Evolutionary conservation across 2,797 vertebrate genomes (phyloP).

Genomic region (Odontamblyopus rebecca): DNA sequence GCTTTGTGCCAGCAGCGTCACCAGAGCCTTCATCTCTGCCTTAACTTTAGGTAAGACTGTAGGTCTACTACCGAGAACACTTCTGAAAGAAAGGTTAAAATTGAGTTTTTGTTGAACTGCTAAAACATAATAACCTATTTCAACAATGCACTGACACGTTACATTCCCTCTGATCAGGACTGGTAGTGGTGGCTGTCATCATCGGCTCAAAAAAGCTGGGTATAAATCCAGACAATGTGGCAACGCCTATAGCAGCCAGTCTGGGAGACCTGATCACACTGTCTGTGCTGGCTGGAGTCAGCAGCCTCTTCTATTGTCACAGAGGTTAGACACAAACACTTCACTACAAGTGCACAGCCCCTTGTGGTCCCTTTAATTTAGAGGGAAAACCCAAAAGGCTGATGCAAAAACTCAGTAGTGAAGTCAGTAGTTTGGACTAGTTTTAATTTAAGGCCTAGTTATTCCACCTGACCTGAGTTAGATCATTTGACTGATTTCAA

Average conservation of each 20-base stretch:
- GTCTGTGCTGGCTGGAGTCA: slow-evolving; percentile 82
- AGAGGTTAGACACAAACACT: slow-evolving; percentile 72
- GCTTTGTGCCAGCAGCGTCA: slow-evolving; percentile 87
- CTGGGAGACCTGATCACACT: slow-evolving; percentile 88
- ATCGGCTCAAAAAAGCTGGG: slow-evolving; percentile 81
- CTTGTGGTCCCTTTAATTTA: background rate
- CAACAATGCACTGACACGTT: background rate
- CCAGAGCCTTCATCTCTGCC: slow-evolving; percentile 84
- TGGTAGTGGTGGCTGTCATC: slow-evolving; percentile 86
- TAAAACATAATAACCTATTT: background rate
- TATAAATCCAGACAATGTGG: slow-evolving; percentile 89
- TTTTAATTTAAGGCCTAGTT: background rate
- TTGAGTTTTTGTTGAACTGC: background rate
- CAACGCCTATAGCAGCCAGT: slow-evolving; percentile 89
- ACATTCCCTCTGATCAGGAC: slow-evolving; percentile 62
- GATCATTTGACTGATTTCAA: background rate
- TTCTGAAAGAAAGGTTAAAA: background rate
- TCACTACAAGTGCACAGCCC: background rate
- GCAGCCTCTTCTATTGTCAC: slow-evolving; percentile 81
- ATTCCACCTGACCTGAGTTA: background rate
- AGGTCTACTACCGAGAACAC: background rate
- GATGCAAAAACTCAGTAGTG: background rate
- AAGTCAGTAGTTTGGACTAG: background rate
- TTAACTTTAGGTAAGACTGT: slow-evolving; percentile 80
- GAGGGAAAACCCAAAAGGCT: no score